phyloP scores from a whole-genome alignment of 1,140 invertebrate genomes.

The Bemisia tabaci region DNA sequence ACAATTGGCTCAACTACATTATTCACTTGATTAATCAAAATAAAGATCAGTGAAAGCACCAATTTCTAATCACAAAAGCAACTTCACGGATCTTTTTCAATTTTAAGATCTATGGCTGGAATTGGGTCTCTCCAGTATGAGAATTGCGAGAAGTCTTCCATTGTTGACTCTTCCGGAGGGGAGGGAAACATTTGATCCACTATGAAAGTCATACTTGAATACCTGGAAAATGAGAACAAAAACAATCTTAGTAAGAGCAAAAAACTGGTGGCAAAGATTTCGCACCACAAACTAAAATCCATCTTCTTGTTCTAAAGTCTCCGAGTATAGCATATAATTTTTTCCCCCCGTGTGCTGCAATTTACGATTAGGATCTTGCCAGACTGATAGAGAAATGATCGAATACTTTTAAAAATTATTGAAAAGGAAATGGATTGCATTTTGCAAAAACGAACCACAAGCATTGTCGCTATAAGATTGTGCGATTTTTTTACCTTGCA shows the following conservation, averaged over 20 bases:
- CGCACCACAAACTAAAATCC: neutral
- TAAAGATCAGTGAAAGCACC: neutral
- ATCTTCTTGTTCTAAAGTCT: neutral
- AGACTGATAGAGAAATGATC: neutral
- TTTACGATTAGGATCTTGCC: slow-evolving; percentile 1
- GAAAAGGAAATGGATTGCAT: no score
- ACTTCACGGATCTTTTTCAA: neutral
- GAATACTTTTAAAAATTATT: no score
- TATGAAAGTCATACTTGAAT: slow-evolving; percentile 80
- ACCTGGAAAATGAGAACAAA: slow-evolving; percentile 44
- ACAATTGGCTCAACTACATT: no score
- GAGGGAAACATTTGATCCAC: slow-evolving; percentile 88
- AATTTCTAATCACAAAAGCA: neutral
- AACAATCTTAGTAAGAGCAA: neutral
- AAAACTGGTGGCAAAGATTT: neutral
- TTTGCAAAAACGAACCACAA: no score
- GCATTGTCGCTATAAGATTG: no score
- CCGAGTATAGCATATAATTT: neutral
- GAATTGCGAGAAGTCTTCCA: slow-evolving; percentile 75
- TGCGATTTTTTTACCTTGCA: no score
- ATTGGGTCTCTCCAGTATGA: slow-evolving; percentile 85
- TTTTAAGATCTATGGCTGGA: slow-evolving; percentile 31
- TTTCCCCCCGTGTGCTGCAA: neutral
- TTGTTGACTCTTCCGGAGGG: slow-evolving; percentile 44
- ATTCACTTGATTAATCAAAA: no score